Percentiles rank a stretch among this genome's conserved stretches.
phyloP scores from a whole-genome alignment of 2,888 invertebrate species.

The Nemotelus pantherinus region DNA sequence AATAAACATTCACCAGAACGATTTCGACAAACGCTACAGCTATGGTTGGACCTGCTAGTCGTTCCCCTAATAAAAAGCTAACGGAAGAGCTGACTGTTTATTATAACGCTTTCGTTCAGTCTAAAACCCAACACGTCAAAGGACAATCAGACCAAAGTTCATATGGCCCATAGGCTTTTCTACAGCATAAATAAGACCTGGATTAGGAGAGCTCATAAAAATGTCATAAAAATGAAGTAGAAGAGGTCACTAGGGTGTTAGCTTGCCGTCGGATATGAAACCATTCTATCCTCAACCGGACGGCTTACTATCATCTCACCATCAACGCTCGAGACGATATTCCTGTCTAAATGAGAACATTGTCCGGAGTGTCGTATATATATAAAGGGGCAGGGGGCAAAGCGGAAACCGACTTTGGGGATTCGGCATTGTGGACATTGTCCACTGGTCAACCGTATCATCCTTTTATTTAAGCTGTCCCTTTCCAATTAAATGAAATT shows the following conservation, averaged over 20 bases:
- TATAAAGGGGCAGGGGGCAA: not conserved
- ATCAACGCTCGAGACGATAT: not conserved
- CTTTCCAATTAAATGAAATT: conserved; percentile 43
- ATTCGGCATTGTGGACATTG: not conserved
- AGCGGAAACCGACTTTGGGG: not conserved
- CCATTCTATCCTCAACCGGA: conserved; percentile 21
- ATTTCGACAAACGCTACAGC: not conserved
- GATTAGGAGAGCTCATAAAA: conserved; percentile 45
- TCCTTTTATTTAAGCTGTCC: conserved; percentile 40
- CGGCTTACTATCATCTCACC: not conserved
- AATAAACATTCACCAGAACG: conserved; percentile 22
- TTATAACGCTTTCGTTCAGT: conserved; percentile 14
- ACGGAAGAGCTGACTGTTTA: conserved; percentile 4
- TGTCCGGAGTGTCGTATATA: not conserved
- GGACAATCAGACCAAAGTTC: conserved; percentile 33
- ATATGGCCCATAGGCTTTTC: conserved; percentile 38
- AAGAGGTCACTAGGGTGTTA: conserved; percentile 37
- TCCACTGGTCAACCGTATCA: conserved; percentile 9
- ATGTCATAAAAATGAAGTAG: conserved; percentile 42
- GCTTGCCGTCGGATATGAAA: conserved; percentile 34
- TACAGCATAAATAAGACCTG: conserved; percentile 39
- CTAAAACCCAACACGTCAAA: not conserved
- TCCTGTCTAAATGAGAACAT: conserved; percentile 33
- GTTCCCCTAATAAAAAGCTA: conserved; percentile 7
- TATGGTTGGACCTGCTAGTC: not conserved